Evolutionary conservation across 2,888 invertebrate species (phyloP).

Genomic region (Parnassius smintheus): DNA sequence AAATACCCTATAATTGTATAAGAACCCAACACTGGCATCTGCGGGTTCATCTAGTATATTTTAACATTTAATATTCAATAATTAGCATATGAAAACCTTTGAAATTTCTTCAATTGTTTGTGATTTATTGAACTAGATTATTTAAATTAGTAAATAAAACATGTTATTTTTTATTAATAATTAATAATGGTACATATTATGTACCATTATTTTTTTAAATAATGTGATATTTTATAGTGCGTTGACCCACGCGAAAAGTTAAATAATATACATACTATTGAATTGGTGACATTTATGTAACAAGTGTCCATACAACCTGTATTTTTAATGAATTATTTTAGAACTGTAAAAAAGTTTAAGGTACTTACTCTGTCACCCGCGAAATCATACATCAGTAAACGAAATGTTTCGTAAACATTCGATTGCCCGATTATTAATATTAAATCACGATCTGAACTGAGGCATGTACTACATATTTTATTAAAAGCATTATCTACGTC

Average conservation of each 20-base stretch:
- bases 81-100: no score
- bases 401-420: slow-evolving; percentile 60
- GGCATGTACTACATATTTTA: slow-evolving; percentile 61
- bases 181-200: no score
- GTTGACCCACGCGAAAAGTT: not conserved
- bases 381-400: slow-evolving; percentile 67
- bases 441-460: slow-evolving; percentile 66
- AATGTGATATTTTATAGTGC: slow-evolving; percentile 26
- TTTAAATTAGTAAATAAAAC: no score
- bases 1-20: no score
- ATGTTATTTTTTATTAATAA: no score
- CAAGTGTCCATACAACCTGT: not conserved
- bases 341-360: slow-evolving; percentile 26
- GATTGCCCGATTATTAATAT: slow-evolving; percentile 52
- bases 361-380: slow-evolving; percentile 63
- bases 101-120: no score
- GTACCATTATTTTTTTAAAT: slow-evolving; percentile 28
- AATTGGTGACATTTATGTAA: not conserved
- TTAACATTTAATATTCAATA: no score
- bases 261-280: not conserved
- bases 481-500: slow-evolving; percentile 61
- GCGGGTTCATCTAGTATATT: no score
- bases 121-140: no score
- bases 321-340: not conserved
- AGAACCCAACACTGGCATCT: no score